Conservation (phyloP, 2,888 invertebrate species). For the Mayetiola destructor region DNA sequence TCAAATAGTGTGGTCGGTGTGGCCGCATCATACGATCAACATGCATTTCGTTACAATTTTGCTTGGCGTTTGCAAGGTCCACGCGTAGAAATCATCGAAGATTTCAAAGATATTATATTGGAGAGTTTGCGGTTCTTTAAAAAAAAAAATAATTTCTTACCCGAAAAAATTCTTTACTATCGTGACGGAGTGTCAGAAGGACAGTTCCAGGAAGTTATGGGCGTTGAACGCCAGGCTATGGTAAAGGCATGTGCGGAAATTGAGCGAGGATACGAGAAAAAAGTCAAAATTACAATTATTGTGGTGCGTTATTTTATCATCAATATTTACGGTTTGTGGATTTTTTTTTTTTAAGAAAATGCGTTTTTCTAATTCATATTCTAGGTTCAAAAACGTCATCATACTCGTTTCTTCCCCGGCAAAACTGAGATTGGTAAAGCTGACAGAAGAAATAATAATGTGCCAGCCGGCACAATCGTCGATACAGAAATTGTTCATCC, state of each 20-base stretch:
- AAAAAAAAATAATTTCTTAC: constrained; percentile 30
- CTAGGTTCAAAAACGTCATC: constrained; percentile 96
- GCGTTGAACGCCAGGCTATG: constrained; percentile 51
- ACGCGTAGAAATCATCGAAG: constrained; percentile 50
- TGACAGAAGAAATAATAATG: constrained; percentile 43
- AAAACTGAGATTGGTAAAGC: constrained; percentile 35
- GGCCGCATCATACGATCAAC: constrained; percentile 55
- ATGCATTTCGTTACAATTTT: constrained; percentile 57
- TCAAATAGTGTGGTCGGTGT: constrained; percentile 49
- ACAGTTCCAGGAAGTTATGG: constrained; percentile 46
- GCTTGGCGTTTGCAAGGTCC: constrained; percentile 63
- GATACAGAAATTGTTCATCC: constrained; percentile 77
- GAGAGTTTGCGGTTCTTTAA: constrained; percentile 50
- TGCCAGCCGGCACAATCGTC: constrained; percentile 76
- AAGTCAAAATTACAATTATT: constrained; percentile 60
- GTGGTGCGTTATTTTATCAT: too few relatives aligned
- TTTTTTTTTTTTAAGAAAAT: too few relatives aligned
- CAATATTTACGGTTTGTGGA: too few relatives aligned
- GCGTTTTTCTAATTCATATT: too few relatives aligned
- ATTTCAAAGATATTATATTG: constrained; percentile 51
- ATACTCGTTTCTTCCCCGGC: constrained; percentile 53
- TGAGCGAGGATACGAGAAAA: not conserved
- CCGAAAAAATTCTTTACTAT: constrained; percentile 52
- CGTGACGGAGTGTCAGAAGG: constrained; percentile 83
- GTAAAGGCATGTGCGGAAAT: constrained; percentile 47